Base-by-base conservation (phyloP, 2,113 vertebrate species). In the Onychostruthus taczanowskii region DNA sequence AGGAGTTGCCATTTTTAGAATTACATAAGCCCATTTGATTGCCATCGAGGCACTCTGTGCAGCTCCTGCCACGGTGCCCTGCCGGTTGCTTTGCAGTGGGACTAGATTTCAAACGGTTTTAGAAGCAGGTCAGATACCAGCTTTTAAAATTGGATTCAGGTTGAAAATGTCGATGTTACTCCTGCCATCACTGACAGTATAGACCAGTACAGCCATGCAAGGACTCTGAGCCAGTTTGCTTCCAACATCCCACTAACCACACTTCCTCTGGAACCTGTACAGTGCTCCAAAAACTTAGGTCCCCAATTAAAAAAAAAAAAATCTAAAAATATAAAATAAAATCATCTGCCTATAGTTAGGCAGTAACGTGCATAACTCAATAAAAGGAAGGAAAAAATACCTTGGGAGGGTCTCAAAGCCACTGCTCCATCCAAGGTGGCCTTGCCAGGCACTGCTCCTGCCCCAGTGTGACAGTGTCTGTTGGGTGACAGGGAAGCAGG, bases 1-100 rank as follows among this genome's bases (percentile, higher is more conserved):
- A 95, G 75, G 94, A 90, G 91, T 73, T 97, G 96, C 95, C 96
- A 93, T 95, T 96, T 97, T 96, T 93, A 96, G 95, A 94, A 89
- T 95, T 96, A 97, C 94, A 93, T 96, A 97, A 95, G 78, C 89
- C 93, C 86, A 86, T 89, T 79, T 91, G 89, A 91, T 89, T 96
- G 96, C 93, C 94, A 94, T 92, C 44, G 24, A 95, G 94, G 94
- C 67, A 91, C 93, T 94, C 94, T 59, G 56, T 79, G 89, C 91
- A 95, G 91, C 81, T 95, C 93, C 73, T 92, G 81, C 84, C 91
- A 82, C 2, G 0, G 87, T 84, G 91, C 91, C 84, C 87, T 89
- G 68, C 56, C 7, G 2, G 18, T 70, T 76, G 64, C 87, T 94
- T 64, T 95, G 80, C 93, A 82, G 52, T 12, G 43, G 78, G 67